phyloP scores from a whole-genome alignment of 2,888 invertebrate species.

The Tetropium fuscum region DNA sequence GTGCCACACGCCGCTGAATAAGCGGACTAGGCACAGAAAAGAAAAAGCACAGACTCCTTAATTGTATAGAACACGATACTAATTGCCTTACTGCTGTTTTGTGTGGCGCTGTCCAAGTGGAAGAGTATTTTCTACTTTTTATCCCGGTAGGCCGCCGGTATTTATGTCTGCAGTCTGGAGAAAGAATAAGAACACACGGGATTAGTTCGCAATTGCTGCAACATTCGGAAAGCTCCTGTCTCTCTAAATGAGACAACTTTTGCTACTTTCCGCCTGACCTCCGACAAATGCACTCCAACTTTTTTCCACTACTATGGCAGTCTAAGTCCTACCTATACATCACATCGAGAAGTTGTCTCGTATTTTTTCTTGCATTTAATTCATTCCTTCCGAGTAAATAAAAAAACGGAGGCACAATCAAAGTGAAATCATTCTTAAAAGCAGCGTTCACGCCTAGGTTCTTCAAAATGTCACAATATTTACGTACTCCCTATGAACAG shows the following conservation, averaged over 20 bases:
- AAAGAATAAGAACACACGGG: constrained; percentile 63
- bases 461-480: too few species aligned
- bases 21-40: constrained; percentile 37
- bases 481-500: too few species aligned
- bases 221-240: constrained; percentile 61
- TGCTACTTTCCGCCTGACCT: constrained; percentile 64
- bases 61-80: constrained; percentile 66
- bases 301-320: constrained; percentile 56
- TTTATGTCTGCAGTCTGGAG: constrained; percentile 61
- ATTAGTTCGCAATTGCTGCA: constrained; percentile 62
- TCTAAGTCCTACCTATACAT: constrained; percentile 53
- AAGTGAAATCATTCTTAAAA: too few species aligned
- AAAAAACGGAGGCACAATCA: too few species aligned
- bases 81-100: constrained; percentile 65
- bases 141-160: constrained; percentile 58
- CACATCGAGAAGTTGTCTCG: constrained; percentile 37
- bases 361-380: constrained; percentile 2
- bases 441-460: too few species aligned
- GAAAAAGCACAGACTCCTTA: constrained; percentile 60
- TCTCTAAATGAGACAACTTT: constrained; percentile 64
- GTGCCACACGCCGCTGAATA: constrained; percentile 23
- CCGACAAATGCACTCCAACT: constrained; percentile 65
- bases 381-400: not conserved
- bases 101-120: constrained; percentile 61
- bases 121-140: constrained; percentile 56